These are phyloP conservation scores for Conopomorpha cramerella DNA, from an alignment of 1,140 invertebrate species.

Conservation along the genomic window DNA sequence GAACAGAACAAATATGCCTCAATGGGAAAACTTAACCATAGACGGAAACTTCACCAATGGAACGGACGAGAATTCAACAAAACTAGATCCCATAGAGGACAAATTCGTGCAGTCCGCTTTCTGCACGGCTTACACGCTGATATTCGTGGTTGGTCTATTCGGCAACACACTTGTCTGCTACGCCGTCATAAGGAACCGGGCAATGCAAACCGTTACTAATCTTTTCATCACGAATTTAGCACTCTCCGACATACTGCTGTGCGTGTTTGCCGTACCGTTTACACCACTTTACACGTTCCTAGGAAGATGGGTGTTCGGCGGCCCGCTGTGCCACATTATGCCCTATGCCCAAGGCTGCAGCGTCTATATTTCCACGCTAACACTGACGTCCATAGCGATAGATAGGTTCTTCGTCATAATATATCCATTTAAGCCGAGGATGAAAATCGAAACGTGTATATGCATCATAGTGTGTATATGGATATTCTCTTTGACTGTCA, in stretches of 20 bases:
- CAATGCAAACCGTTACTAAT: constrained; percentile 97
- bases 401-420: constrained; percentile 95
- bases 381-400: constrained; percentile 91
- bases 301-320: constrained; percentile 85
- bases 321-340: constrained; percentile 82
- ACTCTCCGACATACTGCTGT: constrained; percentile 90
- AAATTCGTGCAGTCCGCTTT: constrained; percentile 73
- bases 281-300: constrained; percentile 89
- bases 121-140: constrained; percentile 77
- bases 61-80: constrained; percentile 38
- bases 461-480: constrained; percentile 84
- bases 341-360: constrained; percentile 86
- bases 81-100: constrained; percentile 64
- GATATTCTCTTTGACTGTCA: constrained; percentile 81
- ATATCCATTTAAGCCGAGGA: constrained; percentile 89
- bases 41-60: too few relatives aligned
- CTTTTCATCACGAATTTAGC: constrained; percentile 95
- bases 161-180: constrained; percentile 92
- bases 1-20: too few relatives aligned
- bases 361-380: constrained; percentile 94
- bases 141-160: constrained; percentile 84
- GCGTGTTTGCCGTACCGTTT: constrained; percentile 87
- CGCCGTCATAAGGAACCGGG: constrained; percentile 83
- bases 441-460: constrained; percentile 80
- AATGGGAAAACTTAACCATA: too few relatives aligned